phyloP scores from a whole-genome alignment of 1,140 invertebrate species.

The Dinothrombium tinctorium region DNA sequence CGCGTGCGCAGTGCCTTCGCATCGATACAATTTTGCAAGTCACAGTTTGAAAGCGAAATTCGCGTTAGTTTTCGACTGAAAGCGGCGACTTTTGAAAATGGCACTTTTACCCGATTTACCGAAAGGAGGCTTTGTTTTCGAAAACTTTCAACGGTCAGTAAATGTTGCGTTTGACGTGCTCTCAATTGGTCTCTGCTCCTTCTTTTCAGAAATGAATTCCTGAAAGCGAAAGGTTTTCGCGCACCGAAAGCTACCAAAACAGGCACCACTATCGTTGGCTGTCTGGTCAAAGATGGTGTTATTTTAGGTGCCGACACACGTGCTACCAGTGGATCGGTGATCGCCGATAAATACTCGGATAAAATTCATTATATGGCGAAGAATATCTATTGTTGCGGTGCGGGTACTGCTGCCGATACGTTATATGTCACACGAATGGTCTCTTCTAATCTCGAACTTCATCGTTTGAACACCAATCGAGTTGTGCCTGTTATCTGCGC shows the following conservation, averaged over 20 bases:
- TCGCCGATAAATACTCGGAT: constrained; percentile 86
- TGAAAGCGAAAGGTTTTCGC: constrained; percentile 49
- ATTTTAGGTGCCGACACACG: constrained; percentile 91
- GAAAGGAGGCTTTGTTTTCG: constrained; percentile 48
- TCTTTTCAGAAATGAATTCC: constrained; percentile 34
- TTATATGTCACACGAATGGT: constrained; percentile 70
- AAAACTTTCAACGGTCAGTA: constrained; percentile 57
- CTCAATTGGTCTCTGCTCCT: not conserved
- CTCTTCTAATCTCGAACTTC: constrained; percentile 68
- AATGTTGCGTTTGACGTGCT: not conserved
- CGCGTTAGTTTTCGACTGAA: too few species aligned
- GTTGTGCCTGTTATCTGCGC: constrained; percentile 65
- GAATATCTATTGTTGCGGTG: constrained; percentile 81
- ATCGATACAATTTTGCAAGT: too few species aligned
- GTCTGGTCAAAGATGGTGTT: constrained; percentile 82
- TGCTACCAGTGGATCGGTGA: constrained; percentile 76
- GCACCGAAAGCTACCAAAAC: constrained; percentile 72
- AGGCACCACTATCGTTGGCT: constrained; percentile 87
- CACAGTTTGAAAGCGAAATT: too few species aligned
- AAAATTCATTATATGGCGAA: constrained; percentile 87
- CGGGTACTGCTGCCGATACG: constrained; percentile 94
- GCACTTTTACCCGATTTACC: constrained; percentile 27
- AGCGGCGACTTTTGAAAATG: too few species aligned
- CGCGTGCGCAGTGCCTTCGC: too few species aligned
- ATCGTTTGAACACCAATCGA: constrained; percentile 65